Conservation (phyloP, 2,888 invertebrate species). For the Zeuzera pyrina region DNA sequence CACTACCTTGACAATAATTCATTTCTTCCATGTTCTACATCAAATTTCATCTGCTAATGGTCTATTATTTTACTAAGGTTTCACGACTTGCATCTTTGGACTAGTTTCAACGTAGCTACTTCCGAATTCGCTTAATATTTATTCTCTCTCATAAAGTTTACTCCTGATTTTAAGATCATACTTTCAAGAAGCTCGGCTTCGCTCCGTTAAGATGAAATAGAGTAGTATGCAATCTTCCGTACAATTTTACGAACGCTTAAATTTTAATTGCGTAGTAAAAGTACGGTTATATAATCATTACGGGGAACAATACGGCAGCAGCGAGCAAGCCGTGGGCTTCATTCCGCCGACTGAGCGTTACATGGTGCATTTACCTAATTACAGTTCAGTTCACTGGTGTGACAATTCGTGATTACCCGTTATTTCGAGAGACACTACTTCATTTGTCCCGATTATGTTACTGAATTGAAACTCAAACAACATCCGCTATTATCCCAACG, state of each 20-base stretch:
- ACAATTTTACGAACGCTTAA: constrained; percentile 65
- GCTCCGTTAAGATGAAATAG: constrained; percentile 52
- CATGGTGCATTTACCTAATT: constrained; percentile 69
- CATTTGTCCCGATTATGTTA: constrained; percentile 33
- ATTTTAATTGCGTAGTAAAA: constrained; percentile 70
- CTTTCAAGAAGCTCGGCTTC: constrained; percentile 38
- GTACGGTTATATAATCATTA: constrained; percentile 68
- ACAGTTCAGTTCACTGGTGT: constrained; percentile 56
- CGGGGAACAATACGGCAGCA: constrained; percentile 51
- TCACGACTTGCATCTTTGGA: constrained; percentile 7
- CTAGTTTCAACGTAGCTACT: constrained; percentile 14
- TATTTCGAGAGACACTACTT: constrained; percentile 42
- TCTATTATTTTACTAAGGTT: constrained; percentile 25
- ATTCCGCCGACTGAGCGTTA: constrained; percentile 39
- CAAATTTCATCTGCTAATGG: constrained; percentile 31
- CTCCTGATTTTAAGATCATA: constrained; percentile 37
- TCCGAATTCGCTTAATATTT: constrained; percentile 22
- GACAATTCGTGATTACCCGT: constrained; percentile 59
- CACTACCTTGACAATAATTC: constrained; percentile 25
- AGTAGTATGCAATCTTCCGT: constrained; percentile 47
- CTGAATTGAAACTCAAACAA: constrained; percentile 27
- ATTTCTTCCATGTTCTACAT: constrained; percentile 19
- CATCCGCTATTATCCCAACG: constrained; percentile 26
- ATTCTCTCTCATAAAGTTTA: constrained; percentile 23
- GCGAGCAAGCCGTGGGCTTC: constrained; percentile 21